A percentile compares a stretch with the other conserved stretches of the same genome.
Conservation (phyloP, 1,140 invertebrate species). For the Paraescarpia echinospica region DNA sequence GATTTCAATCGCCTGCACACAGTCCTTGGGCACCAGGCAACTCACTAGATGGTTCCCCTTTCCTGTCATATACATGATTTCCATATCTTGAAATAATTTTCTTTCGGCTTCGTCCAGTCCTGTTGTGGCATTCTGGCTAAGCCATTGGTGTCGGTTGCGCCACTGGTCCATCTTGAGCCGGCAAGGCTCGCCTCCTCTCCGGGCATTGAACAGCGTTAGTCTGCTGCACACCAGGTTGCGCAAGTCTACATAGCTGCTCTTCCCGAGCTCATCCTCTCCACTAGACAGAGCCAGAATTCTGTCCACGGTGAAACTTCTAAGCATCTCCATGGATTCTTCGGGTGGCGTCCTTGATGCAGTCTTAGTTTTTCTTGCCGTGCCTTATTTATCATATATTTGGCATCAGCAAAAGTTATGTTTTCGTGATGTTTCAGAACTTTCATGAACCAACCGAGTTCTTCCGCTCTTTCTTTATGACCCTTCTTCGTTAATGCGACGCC, state of each 20-base stretch:
- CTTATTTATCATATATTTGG: slow-evolving; percentile 13
- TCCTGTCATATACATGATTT: not conserved
- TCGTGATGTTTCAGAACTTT: slow-evolving; percentile 8
- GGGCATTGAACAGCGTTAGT: slow-evolving; percentile 15
- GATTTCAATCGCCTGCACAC: no score
- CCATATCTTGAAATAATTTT: not conserved
- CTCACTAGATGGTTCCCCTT: slow-evolving; percentile 13
- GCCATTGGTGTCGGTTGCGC: not conserved
- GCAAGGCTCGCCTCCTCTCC: slow-evolving; percentile 3
- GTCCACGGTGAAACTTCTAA: not conserved
- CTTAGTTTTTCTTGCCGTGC: not conserved
- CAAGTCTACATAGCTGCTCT: not conserved
- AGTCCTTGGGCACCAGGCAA: slow-evolving; percentile 5
- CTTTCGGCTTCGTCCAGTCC: not conserved
- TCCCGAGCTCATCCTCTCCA: no score
- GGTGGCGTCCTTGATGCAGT: not conserved
- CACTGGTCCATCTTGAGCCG: not conserved
- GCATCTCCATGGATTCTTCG: not conserved
- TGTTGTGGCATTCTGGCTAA: not conserved
- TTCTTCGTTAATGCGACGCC: no score
- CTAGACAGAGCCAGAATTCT: not conserved
- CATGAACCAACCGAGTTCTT: no score
- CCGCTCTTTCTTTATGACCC: no score
- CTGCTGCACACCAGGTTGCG: slow-evolving; percentile 9
- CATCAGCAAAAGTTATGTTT: not conserved